Evolutionary conservation across 1,140 invertebrate species (phyloP).

Genomic region (Lepidurus packardi): DNA sequence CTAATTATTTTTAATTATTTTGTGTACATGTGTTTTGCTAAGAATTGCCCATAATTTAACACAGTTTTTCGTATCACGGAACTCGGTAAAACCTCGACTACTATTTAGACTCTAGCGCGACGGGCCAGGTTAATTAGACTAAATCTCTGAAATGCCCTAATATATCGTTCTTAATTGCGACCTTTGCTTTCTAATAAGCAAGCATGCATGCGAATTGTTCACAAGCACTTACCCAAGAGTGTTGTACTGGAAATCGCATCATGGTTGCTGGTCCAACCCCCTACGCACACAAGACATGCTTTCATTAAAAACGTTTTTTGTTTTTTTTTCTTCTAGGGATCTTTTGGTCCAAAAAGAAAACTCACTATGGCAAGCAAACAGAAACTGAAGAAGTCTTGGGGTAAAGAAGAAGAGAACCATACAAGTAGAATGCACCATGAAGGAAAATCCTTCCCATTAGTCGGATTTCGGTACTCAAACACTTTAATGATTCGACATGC

Average conservation of each 20-base stretch:
- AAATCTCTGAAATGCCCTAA: neutral
- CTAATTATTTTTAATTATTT: neutral
- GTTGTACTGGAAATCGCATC: neutral
- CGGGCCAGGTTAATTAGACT: neutral
- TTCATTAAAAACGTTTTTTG: neutral
- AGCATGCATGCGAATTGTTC: neutral
- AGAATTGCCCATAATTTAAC: neutral
- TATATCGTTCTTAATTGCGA: neutral
- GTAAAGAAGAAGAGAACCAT: too few species aligned
- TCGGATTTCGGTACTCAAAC: too few species aligned
- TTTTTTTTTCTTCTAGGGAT: neutral
- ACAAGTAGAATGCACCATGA: too few species aligned
- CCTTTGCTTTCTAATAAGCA: conserved; percentile 13
- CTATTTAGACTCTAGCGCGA: neutral
- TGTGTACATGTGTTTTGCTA: neutral
- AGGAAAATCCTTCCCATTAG: too few species aligned
- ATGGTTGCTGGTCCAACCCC: neutral
- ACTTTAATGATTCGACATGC: too few species aligned
- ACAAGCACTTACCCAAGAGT: conserved; percentile 2
- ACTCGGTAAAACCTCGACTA: neutral
- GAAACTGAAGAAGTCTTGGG: too few species aligned
- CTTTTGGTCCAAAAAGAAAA: neutral
- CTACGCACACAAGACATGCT: neutral
- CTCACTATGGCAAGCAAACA: too few species aligned
- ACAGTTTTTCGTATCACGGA: neutral